Evolutionary conservation across 2,888 invertebrate genomes (phyloP).

Genomic region (Cheilosia scutellata): DNA sequence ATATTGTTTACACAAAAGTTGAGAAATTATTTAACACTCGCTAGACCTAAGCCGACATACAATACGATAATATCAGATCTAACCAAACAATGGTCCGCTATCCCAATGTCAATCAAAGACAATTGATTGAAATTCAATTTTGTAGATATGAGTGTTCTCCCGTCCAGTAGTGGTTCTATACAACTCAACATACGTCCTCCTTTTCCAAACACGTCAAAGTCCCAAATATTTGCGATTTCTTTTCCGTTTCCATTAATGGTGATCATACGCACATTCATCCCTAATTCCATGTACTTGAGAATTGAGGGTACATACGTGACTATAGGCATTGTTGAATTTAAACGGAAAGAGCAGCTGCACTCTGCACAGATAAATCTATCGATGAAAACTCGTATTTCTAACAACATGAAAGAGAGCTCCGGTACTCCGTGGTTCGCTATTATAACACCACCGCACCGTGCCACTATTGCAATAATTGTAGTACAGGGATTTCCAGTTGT

Average conservation of each 20-base stretch:
- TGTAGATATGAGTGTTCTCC: not conserved
- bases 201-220: slow-evolving; percentile 18
- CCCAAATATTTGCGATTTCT: slow-evolving; percentile 35
- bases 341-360: slow-evolving; percentile 58
- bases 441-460: slow-evolving; percentile 10
- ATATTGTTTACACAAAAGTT: no score
- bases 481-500: slow-evolving; percentile 34
- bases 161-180: not conserved
- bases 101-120: slow-evolving; percentile 18
- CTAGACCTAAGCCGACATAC: no score
- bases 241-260: slow-evolving; percentile 19
- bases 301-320: slow-evolving; percentile 14
- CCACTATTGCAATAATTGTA: slow-evolving; percentile 38
- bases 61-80: not conserved
- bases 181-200: not conserved
- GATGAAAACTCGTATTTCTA: slow-evolving; percentile 17
- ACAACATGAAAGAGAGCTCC: slow-evolving; percentile 16
- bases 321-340: slow-evolving; percentile 43
- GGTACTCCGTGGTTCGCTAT: slow-evolving; percentile 19
- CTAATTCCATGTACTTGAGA: slow-evolving; percentile 33
- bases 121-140: slow-evolving; percentile 38
- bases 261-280: slow-evolving; percentile 36
- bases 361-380: slow-evolving; percentile 44
- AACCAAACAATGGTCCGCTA: slow-evolving; percentile 14
- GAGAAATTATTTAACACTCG: no score